Base-by-base conservation (phyloP, 2,113 vertebrate genomes). In the Vanacampus margaritifer region DNA sequence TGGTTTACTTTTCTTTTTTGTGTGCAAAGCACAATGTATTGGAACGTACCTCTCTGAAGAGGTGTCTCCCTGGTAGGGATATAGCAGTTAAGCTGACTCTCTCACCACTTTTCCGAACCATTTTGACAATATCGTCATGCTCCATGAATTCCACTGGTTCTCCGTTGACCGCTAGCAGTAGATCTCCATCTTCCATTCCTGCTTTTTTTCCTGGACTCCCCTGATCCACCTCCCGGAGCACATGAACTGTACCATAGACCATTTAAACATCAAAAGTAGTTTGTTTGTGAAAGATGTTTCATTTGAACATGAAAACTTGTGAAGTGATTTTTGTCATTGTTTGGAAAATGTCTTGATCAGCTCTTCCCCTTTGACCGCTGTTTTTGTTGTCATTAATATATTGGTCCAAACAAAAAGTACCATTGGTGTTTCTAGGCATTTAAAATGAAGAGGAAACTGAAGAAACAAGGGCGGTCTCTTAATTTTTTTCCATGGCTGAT, bases 131-230 rank as follows among this genome's bases (percentile, higher is more conserved):
- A 65, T 93, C 87, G 7, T 95, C 91, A 2, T 98, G 97, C 73
- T 93, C 87, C 67, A 92, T 74, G 7, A 82, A 83, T 63, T 96
- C 94, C 3, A 95, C 86, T 4, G 85, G 93, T 54, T 95, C 92
- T 0, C 92, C 93, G 1, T 97, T 98, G 69, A 99, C 95, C 0
- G 94, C 95, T 60, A 97, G 78, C 67, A 98, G 88, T 3, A 94
- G 91, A 59, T 97, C 95, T 28, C 97, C 96, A 16, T 94, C 93
- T 83, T 73, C 89, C 96, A 99, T 95, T 71, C 95, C 94, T 0
- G 92, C 93, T 62, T 66, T 83, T 71, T 98, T 91, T 0, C 96
- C 97, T 0, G 97, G 94, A 74, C 95, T 89, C 56, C 93, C 92
- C 0, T 11, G 84, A 3, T 99, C 96, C 75, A 99, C 89, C 0